These are phyloP conservation scores for Halictus ligatus DNA, from an alignment of 2,888 invertebrate genomes.

Conservation along the genomic window DNA sequence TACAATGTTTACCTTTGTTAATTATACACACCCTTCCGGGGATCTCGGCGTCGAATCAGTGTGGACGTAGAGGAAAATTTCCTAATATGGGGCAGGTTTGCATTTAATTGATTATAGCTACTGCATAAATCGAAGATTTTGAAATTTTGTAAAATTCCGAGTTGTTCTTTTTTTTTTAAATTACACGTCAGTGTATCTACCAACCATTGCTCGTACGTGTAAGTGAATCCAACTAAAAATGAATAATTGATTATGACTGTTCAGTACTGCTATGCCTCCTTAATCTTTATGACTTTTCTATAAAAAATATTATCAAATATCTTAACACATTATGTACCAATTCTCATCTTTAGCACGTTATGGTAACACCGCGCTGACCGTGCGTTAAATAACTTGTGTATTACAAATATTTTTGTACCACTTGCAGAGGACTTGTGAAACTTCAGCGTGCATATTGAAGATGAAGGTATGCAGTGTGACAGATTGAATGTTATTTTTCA, in stretches of 20 bases:
- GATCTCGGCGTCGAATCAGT: neutral
- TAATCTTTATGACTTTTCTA: neutral
- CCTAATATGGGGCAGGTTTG: no score
- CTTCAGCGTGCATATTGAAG: neutral
- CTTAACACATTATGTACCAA: neutral
- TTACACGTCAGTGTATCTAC: no score
- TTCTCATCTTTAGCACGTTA: neutral
- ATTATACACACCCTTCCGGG: slow-evolving; percentile 14
- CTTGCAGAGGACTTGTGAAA: neutral
- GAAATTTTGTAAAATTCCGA: no score
- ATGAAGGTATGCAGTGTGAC: neutral
- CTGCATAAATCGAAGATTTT: no score
- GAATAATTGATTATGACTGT: no score
- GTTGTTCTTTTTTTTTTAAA: no score
- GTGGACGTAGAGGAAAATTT: no score
- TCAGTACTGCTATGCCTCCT: neutral
- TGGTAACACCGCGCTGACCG: neutral
- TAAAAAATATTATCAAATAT: neutral
- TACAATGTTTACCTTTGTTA: slow-evolving; percentile 15
- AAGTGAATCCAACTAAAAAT: no score
- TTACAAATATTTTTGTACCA: neutral
- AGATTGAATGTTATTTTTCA: neutral
- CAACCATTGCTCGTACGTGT: no score
- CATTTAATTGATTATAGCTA: neutral
- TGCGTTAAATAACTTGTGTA: neutral